phyloP scores from a whole-genome alignment of 2,888 invertebrate genomes.

The Lamproptera curius region DNA sequence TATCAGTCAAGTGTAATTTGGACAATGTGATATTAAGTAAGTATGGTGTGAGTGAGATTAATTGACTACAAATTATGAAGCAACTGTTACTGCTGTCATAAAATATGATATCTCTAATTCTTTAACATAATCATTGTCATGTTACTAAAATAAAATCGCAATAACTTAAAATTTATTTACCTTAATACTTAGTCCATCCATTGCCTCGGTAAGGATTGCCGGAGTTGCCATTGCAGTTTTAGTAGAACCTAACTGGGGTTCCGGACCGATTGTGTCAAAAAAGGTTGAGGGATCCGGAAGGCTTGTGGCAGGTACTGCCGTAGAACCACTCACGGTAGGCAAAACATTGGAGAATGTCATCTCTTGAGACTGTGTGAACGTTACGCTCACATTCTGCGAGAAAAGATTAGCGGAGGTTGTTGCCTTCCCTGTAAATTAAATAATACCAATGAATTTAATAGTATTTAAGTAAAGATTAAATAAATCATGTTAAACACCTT shows the following conservation, averaged over 20 bases:
- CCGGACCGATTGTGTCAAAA: constrained; percentile 69
- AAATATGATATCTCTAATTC: too few species aligned
- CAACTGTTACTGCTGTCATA: too few species aligned
- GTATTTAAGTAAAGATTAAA: background rate
- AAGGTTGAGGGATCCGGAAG: constrained; percentile 72
- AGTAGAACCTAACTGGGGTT: constrained; percentile 45
- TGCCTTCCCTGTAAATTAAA: constrained; percentile 21
- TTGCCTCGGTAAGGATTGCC: constrained; percentile 49
- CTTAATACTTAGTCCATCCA: constrained; percentile 61
- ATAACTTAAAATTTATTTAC: too few species aligned
- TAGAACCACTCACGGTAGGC: constrained; percentile 55
- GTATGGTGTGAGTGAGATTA: too few species aligned
- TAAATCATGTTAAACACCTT: constrained; percentile 43
- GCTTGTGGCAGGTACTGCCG: constrained; percentile 56
- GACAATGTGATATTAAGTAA: too few species aligned
- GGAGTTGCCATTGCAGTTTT: constrained; percentile 47
- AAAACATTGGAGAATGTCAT: constrained; percentile 51
- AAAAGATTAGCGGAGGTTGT: constrained; percentile 42
- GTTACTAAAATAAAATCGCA: too few species aligned
- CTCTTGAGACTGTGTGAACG: constrained; percentile 52
- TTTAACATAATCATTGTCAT: too few species aligned
- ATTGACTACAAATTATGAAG: too few species aligned
- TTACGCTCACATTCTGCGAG: constrained; percentile 47
- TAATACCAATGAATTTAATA: background rate
- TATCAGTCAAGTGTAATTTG: too few species aligned